phyloP scores from a whole-genome alignment of 2,797 vertebrate genomes.

The Petrocephalus sullivani region DNA sequence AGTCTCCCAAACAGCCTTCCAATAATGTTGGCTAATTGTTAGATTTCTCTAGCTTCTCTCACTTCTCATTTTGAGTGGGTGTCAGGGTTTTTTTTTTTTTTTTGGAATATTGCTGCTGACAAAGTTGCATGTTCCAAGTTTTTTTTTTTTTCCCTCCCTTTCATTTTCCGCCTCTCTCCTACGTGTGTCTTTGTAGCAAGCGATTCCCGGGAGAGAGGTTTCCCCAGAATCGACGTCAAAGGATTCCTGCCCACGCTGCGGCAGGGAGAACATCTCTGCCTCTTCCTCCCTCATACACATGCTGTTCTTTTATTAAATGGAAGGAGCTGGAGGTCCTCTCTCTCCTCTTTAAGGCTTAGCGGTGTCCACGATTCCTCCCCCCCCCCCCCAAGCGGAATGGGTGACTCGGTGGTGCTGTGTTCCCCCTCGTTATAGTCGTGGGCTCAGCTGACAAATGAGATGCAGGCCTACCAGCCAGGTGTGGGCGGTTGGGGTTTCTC shows the following conservation, averaged over 20 bases:
- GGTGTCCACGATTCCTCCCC: slow-evolving; percentile 32
- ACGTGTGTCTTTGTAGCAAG: slow-evolving; percentile 64
- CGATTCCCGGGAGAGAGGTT: slow-evolving; percentile 84
- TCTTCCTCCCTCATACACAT: slow-evolving; percentile 57
- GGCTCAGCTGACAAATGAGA: slow-evolving; percentile 72
- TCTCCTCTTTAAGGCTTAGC: slow-evolving; percentile 46
- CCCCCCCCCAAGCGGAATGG: background rate
- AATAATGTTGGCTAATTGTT: slow-evolving; percentile 75
- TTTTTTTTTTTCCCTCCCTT: slow-evolving; percentile 34
- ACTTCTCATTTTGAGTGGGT: slow-evolving; percentile 71
- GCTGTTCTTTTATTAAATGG: slow-evolving; percentile 68
- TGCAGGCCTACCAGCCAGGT: slow-evolving; percentile 61
- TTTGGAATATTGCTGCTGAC: slow-evolving; percentile 68
- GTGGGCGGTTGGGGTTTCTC: slow-evolving; percentile 52
- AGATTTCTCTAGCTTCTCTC: slow-evolving; percentile 72
- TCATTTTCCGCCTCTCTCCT: slow-evolving; percentile 53
- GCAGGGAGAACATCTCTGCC: slow-evolving; percentile 75
- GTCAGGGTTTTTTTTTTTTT: slow-evolving; percentile 61
- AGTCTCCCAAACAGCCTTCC: slow-evolving; percentile 67
- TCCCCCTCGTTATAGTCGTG: slow-evolving; percentile 65
- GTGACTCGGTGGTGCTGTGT: slow-evolving; percentile 55
- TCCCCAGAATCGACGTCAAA: slow-evolving; percentile 93
- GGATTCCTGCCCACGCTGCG: slow-evolving; percentile 86
- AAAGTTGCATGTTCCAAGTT: slow-evolving; percentile 73
- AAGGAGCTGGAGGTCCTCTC: slow-evolving; percentile 55